A percentile compares a stretch with the other conserved stretches of the same genome.
These are phyloP conservation scores for Nemurella pictetii DNA, from an alignment of 2,888 invertebrate genomes.

Conservation along the genomic window DNA sequence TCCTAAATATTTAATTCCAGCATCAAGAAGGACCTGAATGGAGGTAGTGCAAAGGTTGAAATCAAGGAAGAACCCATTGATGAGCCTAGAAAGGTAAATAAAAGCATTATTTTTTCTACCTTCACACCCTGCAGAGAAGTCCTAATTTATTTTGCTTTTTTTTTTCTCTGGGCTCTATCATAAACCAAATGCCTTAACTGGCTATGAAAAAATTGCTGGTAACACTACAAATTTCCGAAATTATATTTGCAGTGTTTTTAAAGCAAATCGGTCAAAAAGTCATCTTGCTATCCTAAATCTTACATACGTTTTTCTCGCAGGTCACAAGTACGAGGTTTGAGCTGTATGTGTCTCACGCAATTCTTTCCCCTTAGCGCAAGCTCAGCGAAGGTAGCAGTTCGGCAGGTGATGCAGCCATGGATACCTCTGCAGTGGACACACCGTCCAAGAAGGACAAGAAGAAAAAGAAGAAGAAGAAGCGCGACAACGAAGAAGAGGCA, in stretches of 20 bases:
- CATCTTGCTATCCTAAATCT: not conserved
- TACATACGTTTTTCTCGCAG: not conserved
- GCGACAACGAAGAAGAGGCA: constrained; percentile 47
- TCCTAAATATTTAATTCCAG: no score
- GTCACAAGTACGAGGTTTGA: not conserved
- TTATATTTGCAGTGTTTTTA: no score
- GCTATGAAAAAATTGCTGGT: no score
- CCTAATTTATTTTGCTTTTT: no score
- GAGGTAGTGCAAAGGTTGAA: not conserved
- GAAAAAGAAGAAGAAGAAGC: constrained; percentile 48
- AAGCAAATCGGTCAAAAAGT: not conserved
- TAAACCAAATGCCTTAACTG: no score
- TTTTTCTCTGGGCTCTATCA: no score
- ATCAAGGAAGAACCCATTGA: not conserved
- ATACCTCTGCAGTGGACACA: not conserved
- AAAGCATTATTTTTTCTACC: not conserved
- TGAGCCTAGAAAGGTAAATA: not conserved
- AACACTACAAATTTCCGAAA: no score
- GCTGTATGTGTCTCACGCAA: not conserved
- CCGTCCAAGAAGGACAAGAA: constrained; percentile 47
- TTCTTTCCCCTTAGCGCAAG: constrained; percentile 34
- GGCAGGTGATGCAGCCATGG: constrained; percentile 3
- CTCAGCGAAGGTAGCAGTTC: constrained; percentile 22
- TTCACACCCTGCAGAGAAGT: no score
- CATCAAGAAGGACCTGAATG: not conserved